Evolutionary conservation across 2,113 vertebrate genomes (phyloP), one percentile per base, ranked within the genome.

Genomic region (Sapayoa aenigma): DNA sequence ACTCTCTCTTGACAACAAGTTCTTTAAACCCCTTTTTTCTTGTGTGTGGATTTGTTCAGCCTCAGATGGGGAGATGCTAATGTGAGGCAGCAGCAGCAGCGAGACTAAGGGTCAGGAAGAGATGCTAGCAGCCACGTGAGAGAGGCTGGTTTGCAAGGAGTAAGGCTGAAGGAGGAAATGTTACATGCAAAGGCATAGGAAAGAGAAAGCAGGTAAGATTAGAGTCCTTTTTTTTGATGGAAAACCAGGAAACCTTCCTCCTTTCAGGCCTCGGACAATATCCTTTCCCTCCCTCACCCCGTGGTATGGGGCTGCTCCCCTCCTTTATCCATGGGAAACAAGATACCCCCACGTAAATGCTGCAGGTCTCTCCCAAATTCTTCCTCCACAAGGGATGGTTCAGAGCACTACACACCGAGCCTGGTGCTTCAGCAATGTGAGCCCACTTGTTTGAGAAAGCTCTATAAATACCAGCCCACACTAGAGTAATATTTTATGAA

Each of bases 21-120:
- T 79, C 74, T 92, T 80, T 77, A 86, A 94, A 67, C 41, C 16
- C 16, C 28, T 8, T 71, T 69, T 82, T 71, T 74, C 27, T 24
- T 19, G 42, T 52, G 79, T 55, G 58, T 65, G 87, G 88, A 84
- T 97, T 93, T 90, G 55, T 75, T 91, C 95, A 85, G 77, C 49
- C 82, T 81, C 71, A 46, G 39, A 77, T 17, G 83, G 71, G 39
- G 80, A 94, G 85, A 93, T 78, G 92, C 58, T 90, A 88, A 95
- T 71, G 76, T 47, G 68, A 94, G 69, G 85, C 89, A 84, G 87
- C 82, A 89, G 86, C 52, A 9, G 69, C 91, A 82, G 37, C 37
- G 75, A 41, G 72, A 80, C 89, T 68, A 90, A 87, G 87, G 79
- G 82, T 78, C 94, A 93, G 66, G 89, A 69, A 71, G 74, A 77